Base-by-base conservation (phyloP, 2,797 vertebrate genomes). In the Sylvilagus floridanus region DNA sequence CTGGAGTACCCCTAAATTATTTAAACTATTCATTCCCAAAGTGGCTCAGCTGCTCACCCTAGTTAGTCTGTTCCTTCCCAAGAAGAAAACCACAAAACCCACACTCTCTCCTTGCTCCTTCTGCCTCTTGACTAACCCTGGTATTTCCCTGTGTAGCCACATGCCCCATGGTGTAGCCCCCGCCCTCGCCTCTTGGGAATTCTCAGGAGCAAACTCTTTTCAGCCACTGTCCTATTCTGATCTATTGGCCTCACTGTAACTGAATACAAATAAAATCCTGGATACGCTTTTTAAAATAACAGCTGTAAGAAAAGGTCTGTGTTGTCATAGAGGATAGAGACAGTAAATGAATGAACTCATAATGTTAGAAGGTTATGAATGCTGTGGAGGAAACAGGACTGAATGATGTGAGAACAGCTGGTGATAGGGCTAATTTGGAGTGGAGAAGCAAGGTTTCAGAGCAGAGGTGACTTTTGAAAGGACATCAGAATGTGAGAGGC, bases 141-240 rank as follows among this genome's bases (percentile, higher is more conserved):
- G 1, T 21, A 28, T 19, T 76, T 75, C 24, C 26, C 26, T 22
- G 0, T 4, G 2, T 0, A 2, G 12, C 4, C 6, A 12, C 30
- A 26, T 4, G 12, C 11, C 6, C 21, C 30, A 21, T 4, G 12
- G 10, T 2, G 0, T 24, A 5, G 16, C 7, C 0, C 21, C 8
- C 3, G 0, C 22, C 16, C 3, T 14, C 17, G 76, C 9, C 22
- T 84, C 35, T n/a, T 37, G 22, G 22, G 2, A 72, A 62, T 24
- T 28, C 16, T 71, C 21, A 19, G 5, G 54, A 54, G 37, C 26
- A 71, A 19, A 73, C 32, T 84, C 22, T 62, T 76, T 65, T 66
- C 5, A 24, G 5, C 14, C 42, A 1, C 50, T 54, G 4, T 19
- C 12, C 21, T 42, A 16, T 57, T 32, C 30, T 54, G 11, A 28